Base-by-base conservation (phyloP, 2,113 vertebrate genomes). In the Chaetura pelagica region DNA sequence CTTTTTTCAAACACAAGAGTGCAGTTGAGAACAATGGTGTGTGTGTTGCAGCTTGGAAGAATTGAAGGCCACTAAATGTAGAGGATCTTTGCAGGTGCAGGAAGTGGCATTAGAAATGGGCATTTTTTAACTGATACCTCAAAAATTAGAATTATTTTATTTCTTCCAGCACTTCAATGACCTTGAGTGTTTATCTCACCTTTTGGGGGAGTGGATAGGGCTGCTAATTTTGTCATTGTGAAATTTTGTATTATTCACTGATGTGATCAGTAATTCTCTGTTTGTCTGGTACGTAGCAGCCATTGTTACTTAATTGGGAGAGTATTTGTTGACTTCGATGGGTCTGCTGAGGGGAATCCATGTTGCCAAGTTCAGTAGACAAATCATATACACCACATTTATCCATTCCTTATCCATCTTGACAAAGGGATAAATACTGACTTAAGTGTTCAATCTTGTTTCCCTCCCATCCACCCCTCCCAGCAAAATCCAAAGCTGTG, bases 391-490 rank as follows among this genome's bases (percentile, higher is more conserved):
- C 27, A 87, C 66, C 79, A 90, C 83, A 94, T 94, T 82, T 81
- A 96, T 87, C 85, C 35, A 64, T 83, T 95, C 58, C 86, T 93
- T 92, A 94, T 93, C 79, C 83, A 77, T 94, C 91, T 87, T 89
- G 84, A 87, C 58, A 78, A 90, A 92, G 66, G 69, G 76, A 93
- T 95, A 96, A 96, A 96, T 94, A 94, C 84, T 92, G 94, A 93
- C 73, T 86, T 68, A 93, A 94, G 35, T 75, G 58, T 84, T 95
- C 66, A 82, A 0, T 64, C 81, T 84, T 75, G 23, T 82, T 94
- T 95, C 46, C 30, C 20, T 90, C 15, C 52, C 61, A 80, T 26
- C 54, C 58, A n/a, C 24, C 38, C 63, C 44, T 74, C 52, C 22
- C 69, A 81, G 57, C 52, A 93, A 96, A 94, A 71, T 57, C 34